A percentile compares a stretch with the other conserved stretches of the same genome.
Evolutionary conservation across 2,888 invertebrate genomes (phyloP).

Genomic region (Aphrophora alni): DNA sequence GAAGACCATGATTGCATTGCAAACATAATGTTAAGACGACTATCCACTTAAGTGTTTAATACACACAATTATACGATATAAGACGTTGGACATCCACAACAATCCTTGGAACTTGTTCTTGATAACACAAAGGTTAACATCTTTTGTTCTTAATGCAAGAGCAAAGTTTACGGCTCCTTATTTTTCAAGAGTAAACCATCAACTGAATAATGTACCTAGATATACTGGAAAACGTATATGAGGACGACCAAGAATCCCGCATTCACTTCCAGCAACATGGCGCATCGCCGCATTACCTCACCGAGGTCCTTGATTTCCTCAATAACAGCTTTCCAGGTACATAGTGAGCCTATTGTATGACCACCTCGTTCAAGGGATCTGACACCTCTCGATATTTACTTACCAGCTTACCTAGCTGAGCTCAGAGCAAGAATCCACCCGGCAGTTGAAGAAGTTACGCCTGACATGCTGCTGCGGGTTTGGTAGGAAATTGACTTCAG

Average conservation of each 20-base stretch:
- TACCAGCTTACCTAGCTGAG: too few species aligned
- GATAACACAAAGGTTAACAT: constrained; percentile 29
- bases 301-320: constrained; percentile 26
- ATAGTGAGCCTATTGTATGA: too few species aligned
- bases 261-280: constrained; percentile 28
- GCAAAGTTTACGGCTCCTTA: constrained; percentile 15
- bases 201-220: constrained; percentile 29
- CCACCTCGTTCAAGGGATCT: too few species aligned
- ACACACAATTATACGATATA: neutral
- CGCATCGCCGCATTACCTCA: constrained; percentile 27
- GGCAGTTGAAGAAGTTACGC: too few species aligned
- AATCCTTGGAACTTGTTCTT: constrained; percentile 32
- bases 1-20: neutral
- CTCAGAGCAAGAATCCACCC: too few species aligned
- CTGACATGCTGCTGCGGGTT: too few species aligned
- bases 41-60: neutral
- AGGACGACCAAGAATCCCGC: constrained; percentile 28
- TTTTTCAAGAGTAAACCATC: constrained; percentile 29
- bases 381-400: too few species aligned
- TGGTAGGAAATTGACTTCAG: too few species aligned
- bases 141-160: constrained; percentile 31
- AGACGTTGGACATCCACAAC: neutral
- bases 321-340: constrained; percentile 25
- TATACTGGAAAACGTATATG: constrained; percentile 30
- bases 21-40: neutral